Evolutionary conservation across 92 coral and sea anemone genomes (phyloP).

Genomic region (Epizoanthus scotinus): DNA sequence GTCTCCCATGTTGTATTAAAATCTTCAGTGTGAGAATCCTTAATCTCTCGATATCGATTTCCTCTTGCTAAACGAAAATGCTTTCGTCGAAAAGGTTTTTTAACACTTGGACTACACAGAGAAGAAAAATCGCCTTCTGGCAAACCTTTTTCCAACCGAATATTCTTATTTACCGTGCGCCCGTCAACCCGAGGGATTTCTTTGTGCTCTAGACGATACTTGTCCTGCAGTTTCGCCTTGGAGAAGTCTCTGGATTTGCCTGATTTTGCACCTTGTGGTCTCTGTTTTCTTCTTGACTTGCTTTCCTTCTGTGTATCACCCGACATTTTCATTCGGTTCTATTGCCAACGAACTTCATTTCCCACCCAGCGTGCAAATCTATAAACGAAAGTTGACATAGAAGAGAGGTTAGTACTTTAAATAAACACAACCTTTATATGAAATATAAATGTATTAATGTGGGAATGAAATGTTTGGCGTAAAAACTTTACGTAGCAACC

Average conservation of each 20-base stretch:
- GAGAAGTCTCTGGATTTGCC: conserved; percentile 32
- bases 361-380: background rate
- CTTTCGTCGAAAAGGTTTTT: background rate
- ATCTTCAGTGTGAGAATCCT: background rate
- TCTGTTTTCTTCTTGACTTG: conserved; percentile 2
- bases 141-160: background rate
- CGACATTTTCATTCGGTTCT: conserved; percentile 8
- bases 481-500: conserved; percentile 4
- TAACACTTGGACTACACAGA: background rate
- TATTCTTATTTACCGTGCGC: background rate
- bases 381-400: background rate
- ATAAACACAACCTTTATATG: background rate
- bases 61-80: background rate
- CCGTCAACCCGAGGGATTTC: background rate
- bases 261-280: conserved; percentile 21
- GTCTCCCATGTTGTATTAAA: background rate
- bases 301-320: conserved; percentile 1
- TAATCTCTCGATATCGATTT: background rate
- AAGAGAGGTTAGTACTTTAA: conserved; percentile 9
- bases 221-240: background rate
- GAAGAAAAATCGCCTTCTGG: background rate
- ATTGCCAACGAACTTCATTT: background rate
- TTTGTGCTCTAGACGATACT: background rate
- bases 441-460: conserved; percentile 3
- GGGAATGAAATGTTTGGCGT: background rate